Percentiles rank a stretch among this genome's conserved stretches.
Conservation (phyloP, 2,888 invertebrate genomes). For the Temnothorax ravouxi region DNA sequence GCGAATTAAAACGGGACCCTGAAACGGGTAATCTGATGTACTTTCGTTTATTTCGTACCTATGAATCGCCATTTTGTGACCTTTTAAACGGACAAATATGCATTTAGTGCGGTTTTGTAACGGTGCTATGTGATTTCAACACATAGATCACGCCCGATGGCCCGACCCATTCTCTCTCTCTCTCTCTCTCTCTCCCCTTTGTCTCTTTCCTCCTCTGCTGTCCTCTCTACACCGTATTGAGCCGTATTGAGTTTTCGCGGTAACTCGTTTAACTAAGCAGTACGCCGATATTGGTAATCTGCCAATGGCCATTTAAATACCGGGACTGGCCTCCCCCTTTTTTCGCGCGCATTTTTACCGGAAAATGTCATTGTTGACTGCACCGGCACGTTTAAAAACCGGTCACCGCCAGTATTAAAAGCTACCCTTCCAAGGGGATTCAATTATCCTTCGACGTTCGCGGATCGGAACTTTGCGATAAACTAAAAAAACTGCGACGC, state of each 20-base stretch:
- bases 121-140: constrained; percentile 66
- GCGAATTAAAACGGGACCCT: constrained; percentile 46
- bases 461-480: constrained; percentile 63
- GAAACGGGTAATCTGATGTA: constrained; percentile 56
- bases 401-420: constrained; percentile 75
- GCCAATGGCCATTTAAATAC: constrained; percentile 79
- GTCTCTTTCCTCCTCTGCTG: background rate
- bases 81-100: constrained; percentile 49
- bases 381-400: constrained; percentile 73
- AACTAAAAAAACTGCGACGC: constrained; percentile 71
- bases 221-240: constrained; percentile 48
- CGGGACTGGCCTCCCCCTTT: constrained; percentile 70
- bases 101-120: constrained; percentile 61
- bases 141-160: constrained; percentile 63
- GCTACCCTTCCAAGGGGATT: constrained; percentile 70
- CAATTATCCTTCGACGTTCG: constrained; percentile 71
- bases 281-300: constrained; percentile 79
- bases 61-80: constrained; percentile 53
- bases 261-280: constrained; percentile 79
- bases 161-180: constrained; percentile 35
- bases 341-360: constrained; percentile 76
- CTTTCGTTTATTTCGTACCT: constrained; percentile 53
- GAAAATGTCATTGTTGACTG: constrained; percentile 76
- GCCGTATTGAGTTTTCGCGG: constrained; percentile 79
- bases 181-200: constrained; percentile 24